phyloP scores from a whole-genome alignment of 2,888 invertebrate genomes.

The Coremacera marginata region DNA sequence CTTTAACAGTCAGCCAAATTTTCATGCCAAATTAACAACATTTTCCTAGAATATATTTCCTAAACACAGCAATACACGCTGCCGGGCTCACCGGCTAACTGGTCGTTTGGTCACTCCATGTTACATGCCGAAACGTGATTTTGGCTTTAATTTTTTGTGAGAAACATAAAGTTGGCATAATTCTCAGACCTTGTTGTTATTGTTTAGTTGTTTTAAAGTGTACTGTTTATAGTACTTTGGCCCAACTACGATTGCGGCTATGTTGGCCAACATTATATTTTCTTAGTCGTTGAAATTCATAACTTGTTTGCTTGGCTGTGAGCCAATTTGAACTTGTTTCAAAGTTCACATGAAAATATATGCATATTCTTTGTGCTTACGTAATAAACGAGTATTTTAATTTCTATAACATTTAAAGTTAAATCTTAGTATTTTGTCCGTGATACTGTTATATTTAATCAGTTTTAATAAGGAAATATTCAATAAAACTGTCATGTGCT shows the following conservation, averaged over 20 bases:
- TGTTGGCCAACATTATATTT: not conserved
- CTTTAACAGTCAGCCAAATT: not conserved
- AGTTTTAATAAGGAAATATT: too few relatives aligned
- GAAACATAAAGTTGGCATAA: slow-evolving; percentile 16
- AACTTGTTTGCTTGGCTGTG: not conserved
- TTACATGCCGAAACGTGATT: not conserved
- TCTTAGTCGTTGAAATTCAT: not conserved
- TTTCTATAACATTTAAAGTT: too few relatives aligned
- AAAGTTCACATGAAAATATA: too few relatives aligned
- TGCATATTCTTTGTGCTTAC: too few relatives aligned
- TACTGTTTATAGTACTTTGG: not conserved
- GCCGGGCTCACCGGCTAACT: not conserved
- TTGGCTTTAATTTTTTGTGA: not conserved
- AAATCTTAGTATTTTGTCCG: too few relatives aligned
- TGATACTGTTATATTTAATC: too few relatives aligned
- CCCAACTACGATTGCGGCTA: not conserved
- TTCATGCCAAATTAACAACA: not conserved
- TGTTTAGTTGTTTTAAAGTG: not conserved
- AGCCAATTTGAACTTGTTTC: too few relatives aligned
- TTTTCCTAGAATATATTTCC: slow-evolving; percentile 5
- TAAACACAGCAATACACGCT: not conserved
- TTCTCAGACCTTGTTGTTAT: not conserved
- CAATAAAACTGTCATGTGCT: too few relatives aligned
- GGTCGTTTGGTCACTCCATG: not conserved
- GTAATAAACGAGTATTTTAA: too few relatives aligned